These are phyloP conservation scores for Perccottus glenii DNA, from an alignment of 2,113 vertebrate species.

Conservation along the genomic window DNA sequence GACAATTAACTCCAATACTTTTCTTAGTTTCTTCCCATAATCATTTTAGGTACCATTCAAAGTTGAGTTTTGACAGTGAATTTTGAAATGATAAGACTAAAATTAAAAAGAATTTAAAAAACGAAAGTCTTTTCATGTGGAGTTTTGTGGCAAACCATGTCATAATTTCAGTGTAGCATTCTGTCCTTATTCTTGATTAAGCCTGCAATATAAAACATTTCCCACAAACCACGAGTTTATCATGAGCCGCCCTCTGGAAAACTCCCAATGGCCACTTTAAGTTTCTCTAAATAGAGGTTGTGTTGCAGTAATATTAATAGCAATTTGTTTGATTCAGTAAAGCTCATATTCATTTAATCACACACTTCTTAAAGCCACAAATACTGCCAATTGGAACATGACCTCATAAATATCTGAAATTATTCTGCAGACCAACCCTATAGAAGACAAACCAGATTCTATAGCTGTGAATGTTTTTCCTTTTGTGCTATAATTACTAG, in stretches of 20 bases:
- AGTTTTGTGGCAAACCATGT: too few relatives aligned
- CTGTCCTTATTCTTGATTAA: too few relatives aligned
- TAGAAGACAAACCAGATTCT: background rate
- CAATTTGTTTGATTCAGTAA: background rate
- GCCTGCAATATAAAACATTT: background rate
- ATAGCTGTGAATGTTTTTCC: background rate
- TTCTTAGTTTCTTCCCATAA: too few relatives aligned
- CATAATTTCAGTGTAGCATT: too few relatives aligned
- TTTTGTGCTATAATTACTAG: conserved; percentile 13
- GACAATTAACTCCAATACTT: too few relatives aligned
- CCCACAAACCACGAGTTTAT: background rate
- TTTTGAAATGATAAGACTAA: too few relatives aligned
- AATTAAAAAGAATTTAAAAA: too few relatives aligned
- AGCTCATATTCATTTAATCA: background rate
- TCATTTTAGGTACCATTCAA: too few relatives aligned
- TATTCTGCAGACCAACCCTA: background rate
- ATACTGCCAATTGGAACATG: too few relatives aligned
- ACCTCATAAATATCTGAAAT: conserved; percentile 1
- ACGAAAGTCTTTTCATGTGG: too few relatives aligned
- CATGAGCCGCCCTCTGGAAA: background rate
- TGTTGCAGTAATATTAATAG: background rate
- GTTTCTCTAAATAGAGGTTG: background rate
- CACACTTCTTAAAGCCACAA: too few relatives aligned
- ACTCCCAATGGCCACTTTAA: background rate
- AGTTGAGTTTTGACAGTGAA: too few relatives aligned